A percentile compares a stretch with the other conserved stretches of the same genome.
These are phyloP conservation scores for Silvanus unidentatus DNA, from an alignment of 2,888 invertebrate genomes.

Conservation along the genomic window DNA sequence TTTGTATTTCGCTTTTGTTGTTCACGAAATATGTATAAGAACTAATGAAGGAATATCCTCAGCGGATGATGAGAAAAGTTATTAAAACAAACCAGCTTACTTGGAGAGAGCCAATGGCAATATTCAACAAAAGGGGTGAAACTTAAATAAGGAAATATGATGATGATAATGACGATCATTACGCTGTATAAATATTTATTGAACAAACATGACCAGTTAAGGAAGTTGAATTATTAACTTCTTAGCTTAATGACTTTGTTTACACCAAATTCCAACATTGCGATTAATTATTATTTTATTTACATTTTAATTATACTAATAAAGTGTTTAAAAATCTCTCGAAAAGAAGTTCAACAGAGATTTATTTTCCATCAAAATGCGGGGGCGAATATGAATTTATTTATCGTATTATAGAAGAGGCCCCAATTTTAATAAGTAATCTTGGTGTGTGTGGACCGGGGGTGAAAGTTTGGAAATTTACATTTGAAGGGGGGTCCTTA, in stretches of 20 bases:
- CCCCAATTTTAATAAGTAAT: conserved; percentile 15
- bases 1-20: conserved; percentile 18
- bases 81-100: conserved; percentile 24
- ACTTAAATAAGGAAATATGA: conserved; percentile 25
- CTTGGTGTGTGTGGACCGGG: conserved; percentile 2
- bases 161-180: conserved; percentile 23
- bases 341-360: neutral
- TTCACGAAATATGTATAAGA: neutral
- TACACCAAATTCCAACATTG: conserved; percentile 8
- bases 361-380: no score
- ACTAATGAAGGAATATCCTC: no score
- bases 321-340: neutral
- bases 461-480: conserved; percentile 13
- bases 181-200: conserved; percentile 21
- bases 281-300: conserved; percentile 1
- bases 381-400: neutral
- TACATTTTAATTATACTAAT: no score
- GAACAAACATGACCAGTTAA: conserved; percentile 18
- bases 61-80: conserved; percentile 14
- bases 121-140: conserved; percentile 24
- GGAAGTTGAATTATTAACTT: conserved; percentile 20
- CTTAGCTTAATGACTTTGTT: conserved; percentile 13
- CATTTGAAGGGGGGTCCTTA: conserved; percentile 9
- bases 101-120: conserved; percentile 16
- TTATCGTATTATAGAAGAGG: neutral